Base-by-base conservation (phyloP, 2,797 vertebrate genomes). In the Aldrovandia affinis region DNA sequence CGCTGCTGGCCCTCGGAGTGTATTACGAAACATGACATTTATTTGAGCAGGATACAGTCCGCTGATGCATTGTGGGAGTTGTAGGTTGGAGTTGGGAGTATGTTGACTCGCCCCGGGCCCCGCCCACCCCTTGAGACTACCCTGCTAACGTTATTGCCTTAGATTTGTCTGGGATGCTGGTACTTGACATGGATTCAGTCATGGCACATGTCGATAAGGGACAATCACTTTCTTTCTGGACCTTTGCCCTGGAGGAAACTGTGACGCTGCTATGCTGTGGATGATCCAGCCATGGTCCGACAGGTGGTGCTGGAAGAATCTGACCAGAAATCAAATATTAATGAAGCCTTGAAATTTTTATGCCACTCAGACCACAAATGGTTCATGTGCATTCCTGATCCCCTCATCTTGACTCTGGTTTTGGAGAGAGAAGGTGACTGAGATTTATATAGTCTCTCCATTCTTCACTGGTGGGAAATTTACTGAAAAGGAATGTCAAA, bases 231-330 rank as follows among this genome's bases (percentile, higher is more conserved):
- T 85, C 1, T 68, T 0, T 86, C 83, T 93, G 91, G 85, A 90
- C 93, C 9, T 88, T 92, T 18, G 59, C 55, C 12, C 2, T 84
- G 87, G 85, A 90, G 84, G 90, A 92, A 7, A 59, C 90, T 54
- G 89, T 87, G 39, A 92, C 1, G 85, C 89, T 70, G 87, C 88
- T 36, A 70, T 88, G n/a, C 20, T 92, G 81, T 42, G 25, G 55
- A 80, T 0, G 8, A 61, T 75, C 2, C 44, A n/a, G 20, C 7
- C 47, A 55, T 3, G 39, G 0, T 85, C 0, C 86, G 30, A 80
- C 2, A 52, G 83, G 78, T 59, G 82, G 14, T 73, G 86, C 80
- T 80, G 28, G 85, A 42, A 42, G 36, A 57, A 88, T 88, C 88
- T 88, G 63, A 87, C 81, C 6, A 65, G 80, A 88, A 78, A 80